These are phyloP conservation scores for Pseudoatta argentina DNA, from an alignment of 1,140 invertebrate genomes.

Conservation along the genomic window DNA sequence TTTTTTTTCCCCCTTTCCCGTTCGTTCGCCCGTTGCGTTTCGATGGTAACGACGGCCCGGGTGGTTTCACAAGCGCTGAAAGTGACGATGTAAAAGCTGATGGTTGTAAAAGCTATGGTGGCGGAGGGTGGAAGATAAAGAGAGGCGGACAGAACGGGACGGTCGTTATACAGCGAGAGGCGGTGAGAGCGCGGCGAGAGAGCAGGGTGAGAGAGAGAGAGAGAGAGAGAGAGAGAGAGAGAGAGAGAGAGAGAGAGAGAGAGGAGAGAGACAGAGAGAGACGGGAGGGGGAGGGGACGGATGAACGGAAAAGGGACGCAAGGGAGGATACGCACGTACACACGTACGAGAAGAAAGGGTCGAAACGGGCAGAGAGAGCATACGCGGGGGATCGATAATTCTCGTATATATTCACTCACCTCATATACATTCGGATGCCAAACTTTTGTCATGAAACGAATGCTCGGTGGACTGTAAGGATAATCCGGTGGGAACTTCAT, in stretches of 20 bases:
- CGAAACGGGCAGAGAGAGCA: slow-evolving; percentile 39
- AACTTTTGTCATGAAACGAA: slow-evolving; percentile 99
- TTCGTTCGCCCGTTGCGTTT: slow-evolving; percentile 22
- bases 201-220: slow-evolving; percentile 41
- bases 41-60: slow-evolving; percentile 30
- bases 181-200: not conserved
- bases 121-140: slow-evolving; percentile 48
- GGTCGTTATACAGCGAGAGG: slow-evolving; percentile 23
- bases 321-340: slow-evolving; percentile 39
- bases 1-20: not conserved
- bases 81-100: slow-evolving; percentile 57
- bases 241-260: slow-evolving; percentile 51
- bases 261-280: not conserved
- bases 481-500: slow-evolving; percentile 99
- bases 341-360: slow-evolving; percentile 26
- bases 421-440: slow-evolving; percentile 99
- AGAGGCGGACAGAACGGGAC: slow-evolving; percentile 55
- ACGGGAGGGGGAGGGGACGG: slow-evolving; percentile 43
- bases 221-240: slow-evolving; percentile 1
- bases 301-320: slow-evolving; percentile 59
- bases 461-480: slow-evolving; percentile 98
- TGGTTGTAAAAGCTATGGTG: slow-evolving; percentile 62
- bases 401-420: slow-evolving; percentile 89
- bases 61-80: slow-evolving; percentile 46
- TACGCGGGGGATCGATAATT: slow-evolving; percentile 80